Percentiles rank a stretch among this genome's conserved stretches.
These are phyloP conservation scores for Amitus sp. DNA, from an alignment of 2,888 invertebrate species.

Conservation along the genomic window DNA sequence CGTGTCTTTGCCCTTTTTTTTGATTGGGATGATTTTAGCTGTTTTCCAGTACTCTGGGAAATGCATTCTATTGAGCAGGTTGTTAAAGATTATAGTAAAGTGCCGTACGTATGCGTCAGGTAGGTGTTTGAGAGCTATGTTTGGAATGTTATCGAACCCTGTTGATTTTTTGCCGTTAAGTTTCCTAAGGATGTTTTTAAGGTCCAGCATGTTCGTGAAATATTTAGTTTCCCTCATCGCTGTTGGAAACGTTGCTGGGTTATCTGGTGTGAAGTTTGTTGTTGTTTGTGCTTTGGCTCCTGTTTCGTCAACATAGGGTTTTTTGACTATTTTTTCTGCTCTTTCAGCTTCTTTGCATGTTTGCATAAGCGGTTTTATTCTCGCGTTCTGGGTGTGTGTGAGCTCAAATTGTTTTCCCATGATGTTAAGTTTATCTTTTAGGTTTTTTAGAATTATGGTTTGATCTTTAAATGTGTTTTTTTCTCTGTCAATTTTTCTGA, in stretches of 20 bases:
- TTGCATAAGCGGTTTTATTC: not conserved
- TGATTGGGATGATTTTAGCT: slow-evolving; percentile 27
- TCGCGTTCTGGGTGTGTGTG: slow-evolving; percentile 6
- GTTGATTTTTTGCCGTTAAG: slow-evolving; percentile 32
- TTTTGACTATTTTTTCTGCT: not conserved
- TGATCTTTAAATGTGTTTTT: too few species aligned
- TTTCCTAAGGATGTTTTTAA: not conserved
- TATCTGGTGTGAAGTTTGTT: not conserved
- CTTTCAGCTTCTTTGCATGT: not conserved
- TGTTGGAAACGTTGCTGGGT: not conserved
- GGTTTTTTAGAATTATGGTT: not conserved
- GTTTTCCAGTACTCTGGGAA: slow-evolving; percentile 20
- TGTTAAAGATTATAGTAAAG: slow-evolving; percentile 31
- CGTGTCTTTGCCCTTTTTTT: slow-evolving; percentile 25
- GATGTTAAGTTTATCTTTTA: not conserved
- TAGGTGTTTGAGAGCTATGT: slow-evolving; percentile 29
- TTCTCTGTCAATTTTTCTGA: too few species aligned
- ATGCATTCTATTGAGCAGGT: slow-evolving; percentile 20
- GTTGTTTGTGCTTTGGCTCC: not conserved
- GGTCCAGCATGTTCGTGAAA: not conserved
- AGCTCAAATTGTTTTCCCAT: slow-evolving; percentile 5
- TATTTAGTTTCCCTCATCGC: not conserved
- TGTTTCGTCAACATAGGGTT: not conserved
- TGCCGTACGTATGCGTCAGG: slow-evolving; percentile 8
- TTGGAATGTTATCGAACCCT: slow-evolving; percentile 27